Percentiles rank a stretch among this genome's conserved stretches.
These are phyloP conservation scores for Papilio protenor DNA, from an alignment of 2,888 invertebrate species.

Conservation along the genomic window DNA sequence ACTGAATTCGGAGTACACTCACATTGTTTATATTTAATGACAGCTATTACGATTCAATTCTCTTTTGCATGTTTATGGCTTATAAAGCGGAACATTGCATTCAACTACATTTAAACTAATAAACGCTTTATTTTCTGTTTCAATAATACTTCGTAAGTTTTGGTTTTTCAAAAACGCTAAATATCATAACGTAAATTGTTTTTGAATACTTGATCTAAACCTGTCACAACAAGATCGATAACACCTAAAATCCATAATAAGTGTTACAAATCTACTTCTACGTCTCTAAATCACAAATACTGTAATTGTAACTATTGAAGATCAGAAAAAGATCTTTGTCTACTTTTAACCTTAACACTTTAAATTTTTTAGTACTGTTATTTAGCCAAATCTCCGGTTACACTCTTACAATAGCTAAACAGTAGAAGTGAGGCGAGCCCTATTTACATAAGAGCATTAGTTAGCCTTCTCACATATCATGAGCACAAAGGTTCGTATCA, in stretches of 20 bases:
- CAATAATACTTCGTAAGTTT: not conserved
- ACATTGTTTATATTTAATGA: conserved; percentile 30
- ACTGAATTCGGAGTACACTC: conserved; percentile 7
- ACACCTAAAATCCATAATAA: too few relatives aligned
- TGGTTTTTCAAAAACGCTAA: not conserved
- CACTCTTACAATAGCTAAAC: not conserved
- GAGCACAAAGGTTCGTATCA: conserved; percentile 21
- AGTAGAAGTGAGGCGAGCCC: not conserved
- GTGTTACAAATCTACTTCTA: too few relatives aligned
- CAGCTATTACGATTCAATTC: conserved; percentile 34
- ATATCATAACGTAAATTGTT: too few relatives aligned
- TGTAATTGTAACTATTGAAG: too few relatives aligned
- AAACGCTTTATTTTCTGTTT: not conserved
- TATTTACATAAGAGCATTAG: conserved; percentile 21
- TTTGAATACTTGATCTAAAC: too few relatives aligned
- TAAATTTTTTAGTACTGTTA: not conserved
- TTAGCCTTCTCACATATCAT: conserved; percentile 18
- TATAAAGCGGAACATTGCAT: conserved; percentile 20
- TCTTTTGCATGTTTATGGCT: conserved; percentile 21
- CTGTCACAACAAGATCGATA: too few relatives aligned
- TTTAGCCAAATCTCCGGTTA: not conserved
- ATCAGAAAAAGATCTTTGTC: too few relatives aligned
- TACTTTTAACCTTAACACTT: not conserved
- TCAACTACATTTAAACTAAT: conserved; percentile 15
- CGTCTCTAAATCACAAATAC: too few relatives aligned